Evolutionary conservation across 2,113 vertebrate genomes (phyloP), one percentile per base, ranked within the genome.

Genomic region (Passer montanus): DNA sequence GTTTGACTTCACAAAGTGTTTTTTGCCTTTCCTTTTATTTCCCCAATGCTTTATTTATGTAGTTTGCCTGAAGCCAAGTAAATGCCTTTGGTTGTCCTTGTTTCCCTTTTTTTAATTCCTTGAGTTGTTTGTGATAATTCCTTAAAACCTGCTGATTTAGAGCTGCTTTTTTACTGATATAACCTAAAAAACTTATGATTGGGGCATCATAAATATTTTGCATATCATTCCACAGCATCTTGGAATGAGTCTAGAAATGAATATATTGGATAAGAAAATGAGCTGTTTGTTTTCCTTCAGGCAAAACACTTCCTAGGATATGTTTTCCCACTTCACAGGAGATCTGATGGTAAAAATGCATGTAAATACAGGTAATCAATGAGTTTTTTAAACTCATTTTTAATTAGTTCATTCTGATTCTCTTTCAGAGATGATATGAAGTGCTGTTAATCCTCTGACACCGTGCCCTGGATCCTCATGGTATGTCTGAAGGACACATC

Each of bases 401-500:
- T 58, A 69, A 53, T 26, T 4, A 59, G 19, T 33, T 92, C 4
- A 0, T 49, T 74, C 4, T 50, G 37, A 6, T 89, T 95, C 1
- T 83, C 55, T 96, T 96, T 70, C 91, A 97, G 95, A 52, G 56
- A 26, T 14, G 23, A 55, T 49, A 55, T 63, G 81, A 81, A 56
- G 75, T 95, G 77, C 80, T 74, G 47, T 44, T 49, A 44, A 26
- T 58, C 58, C 84, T 79, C 44, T 68, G 22, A 28, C 55, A 20
- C 24, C 31, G 63, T 43, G 37, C 52, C 9, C 79, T 84, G 80
- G 53, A 59, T 56, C 33, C 89, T 68, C 49, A 23, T 88, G 91
- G 64, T 80, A n/a, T 90, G 86, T 87, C 76, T 81, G 58, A 91
- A 91, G 94, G 93, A 89, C 95, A 64, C 64, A 68, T 92, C 91